Base-by-base conservation (phyloP, 2,888 invertebrate genomes). In the Lithophane semibrunnea region DNA sequence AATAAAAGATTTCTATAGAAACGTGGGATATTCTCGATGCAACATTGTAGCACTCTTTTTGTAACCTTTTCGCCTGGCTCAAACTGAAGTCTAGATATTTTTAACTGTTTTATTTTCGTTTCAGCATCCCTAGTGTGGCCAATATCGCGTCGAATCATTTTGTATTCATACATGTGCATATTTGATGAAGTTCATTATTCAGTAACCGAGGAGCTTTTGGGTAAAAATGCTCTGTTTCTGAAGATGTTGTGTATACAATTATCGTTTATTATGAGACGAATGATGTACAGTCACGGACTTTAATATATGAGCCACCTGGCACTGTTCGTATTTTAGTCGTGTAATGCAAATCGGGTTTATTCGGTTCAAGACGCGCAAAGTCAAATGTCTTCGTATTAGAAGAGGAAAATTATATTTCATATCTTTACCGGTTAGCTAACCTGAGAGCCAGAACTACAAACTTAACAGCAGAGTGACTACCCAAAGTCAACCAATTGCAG, bases 131-230 rank as follows among this genome's bases (percentile, higher is more conserved):
- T 82, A 18, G 37, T 13, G 16, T 13, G 10, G 29, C 56, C 63
- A 85, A 71, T 82, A 73, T 52, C 8, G 13, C 44, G 42, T 49
- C 4, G 24, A 65, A 77, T 60, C 29, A 60, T 83, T 71, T 56
- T 5, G 58, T 82, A 85, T 81, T 83, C 76, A 85, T 67, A 67
- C 64, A 73, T 85, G 73, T 83, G 73, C 73, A 85, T 83, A 76
- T 71, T 73, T 76, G 67, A 83, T 82, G 84, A 71, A 56, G 18
- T 52, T 84, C 42, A 79, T 84, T 75, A 65, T 82, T 47, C 76
- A 18, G 61, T 56, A 42, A 42, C 61, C 37, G 24, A 54, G 47
- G 37, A 44, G 47, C 18, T 37, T 75, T 72, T 52, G n/a, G 70
- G n/a, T 63, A 66, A 18, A 64, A 76, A 49, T 54, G 42, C 37